Conservation (phyloP, 1,140 invertebrate genomes). For the Pseudomyrmex flavicornis region DNA sequence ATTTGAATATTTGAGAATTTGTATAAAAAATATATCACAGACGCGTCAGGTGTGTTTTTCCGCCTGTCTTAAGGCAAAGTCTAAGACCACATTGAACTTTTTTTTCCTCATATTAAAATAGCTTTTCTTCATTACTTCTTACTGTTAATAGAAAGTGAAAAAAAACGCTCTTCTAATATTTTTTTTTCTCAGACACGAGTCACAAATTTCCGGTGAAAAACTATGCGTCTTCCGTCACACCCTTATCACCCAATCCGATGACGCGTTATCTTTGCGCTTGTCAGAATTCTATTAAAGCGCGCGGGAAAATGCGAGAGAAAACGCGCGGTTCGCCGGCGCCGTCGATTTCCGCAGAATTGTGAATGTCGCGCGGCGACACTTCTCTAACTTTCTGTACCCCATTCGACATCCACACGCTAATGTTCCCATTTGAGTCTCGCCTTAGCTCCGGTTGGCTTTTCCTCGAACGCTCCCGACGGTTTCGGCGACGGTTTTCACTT, state of each 20-base stretch:
- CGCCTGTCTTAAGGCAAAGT: too few relatives aligned
- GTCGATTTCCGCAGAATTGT: constrained; percentile 20
- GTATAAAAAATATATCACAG: too few relatives aligned
- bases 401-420: constrained; percentile 35
- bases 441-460: constrained; percentile 8
- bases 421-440: constrained; percentile 10
- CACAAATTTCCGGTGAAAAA: neutral
- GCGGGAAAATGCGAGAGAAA: neutral
- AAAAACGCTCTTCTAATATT: neutral
- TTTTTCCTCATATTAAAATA: too few relatives aligned
- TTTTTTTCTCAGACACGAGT: neutral
- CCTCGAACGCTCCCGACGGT: constrained; percentile 1
- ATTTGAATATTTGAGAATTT: too few relatives aligned
- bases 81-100: too few relatives aligned
- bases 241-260: constrained; percentile 6
- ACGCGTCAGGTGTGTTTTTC: too few relatives aligned
- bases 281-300: constrained; percentile 31
- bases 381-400: neutral
- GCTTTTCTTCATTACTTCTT: too few relatives aligned
- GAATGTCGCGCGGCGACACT: constrained; percentile 5
- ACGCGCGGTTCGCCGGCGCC: neutral
- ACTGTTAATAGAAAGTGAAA: too few relatives aligned
- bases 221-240: neutral
- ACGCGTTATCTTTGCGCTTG: neutral
- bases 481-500: neutral